Conservation (phyloP, 2,888 invertebrate species). For the Timandra comae region DNA sequence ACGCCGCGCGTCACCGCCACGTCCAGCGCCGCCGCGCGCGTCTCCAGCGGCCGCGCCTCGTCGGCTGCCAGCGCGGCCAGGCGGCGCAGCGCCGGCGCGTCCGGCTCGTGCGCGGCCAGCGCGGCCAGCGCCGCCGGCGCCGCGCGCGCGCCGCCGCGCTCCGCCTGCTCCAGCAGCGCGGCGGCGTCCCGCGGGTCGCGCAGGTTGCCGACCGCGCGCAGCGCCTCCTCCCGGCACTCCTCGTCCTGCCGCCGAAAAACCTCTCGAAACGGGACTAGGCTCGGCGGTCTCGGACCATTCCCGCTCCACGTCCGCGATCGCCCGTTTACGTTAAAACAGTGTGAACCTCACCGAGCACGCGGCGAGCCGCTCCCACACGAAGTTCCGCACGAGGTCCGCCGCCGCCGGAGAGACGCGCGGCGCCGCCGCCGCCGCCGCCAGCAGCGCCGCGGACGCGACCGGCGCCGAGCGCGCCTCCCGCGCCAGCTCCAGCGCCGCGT, state of each 20-base stretch:
- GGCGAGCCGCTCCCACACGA: slow-evolving; percentile 23
- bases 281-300: too few species aligned
- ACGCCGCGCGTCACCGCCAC: slow-evolving; percentile 24
- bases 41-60: slow-evolving; percentile 26
- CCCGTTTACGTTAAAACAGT: too few species aligned
- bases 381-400: slow-evolving; percentile 13
- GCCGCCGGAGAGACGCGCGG: slow-evolving; percentile 5
- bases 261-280: too few species aligned
- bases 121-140: slow-evolving; percentile 24
- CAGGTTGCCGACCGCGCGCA: slow-evolving; percentile 47
- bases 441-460: slow-evolving; percentile 27
- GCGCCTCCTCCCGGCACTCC: slow-evolving; percentile 28
- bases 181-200: slow-evolving; percentile 34
- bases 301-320: too few species aligned
- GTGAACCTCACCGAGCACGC: neutral
- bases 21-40: slow-evolving; percentile 45
- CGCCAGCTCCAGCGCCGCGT: slow-evolving; percentile 25
- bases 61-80: slow-evolving; percentile 23
- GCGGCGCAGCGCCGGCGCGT: slow-evolving; percentile 18
- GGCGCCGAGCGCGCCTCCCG: slow-evolving; percentile 24
- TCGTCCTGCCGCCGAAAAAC: slow-evolving; percentile 27
- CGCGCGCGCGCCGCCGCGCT: slow-evolving; percentile 15
- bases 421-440: slow-evolving; percentile 26
- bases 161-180: slow-evolving; percentile 35
- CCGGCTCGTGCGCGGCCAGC: slow-evolving; percentile 22